Evolutionary conservation across 2,113 vertebrate species (phyloP), one percentile per base, ranked within the genome.

Genomic region (Hylia prasina): DNA sequence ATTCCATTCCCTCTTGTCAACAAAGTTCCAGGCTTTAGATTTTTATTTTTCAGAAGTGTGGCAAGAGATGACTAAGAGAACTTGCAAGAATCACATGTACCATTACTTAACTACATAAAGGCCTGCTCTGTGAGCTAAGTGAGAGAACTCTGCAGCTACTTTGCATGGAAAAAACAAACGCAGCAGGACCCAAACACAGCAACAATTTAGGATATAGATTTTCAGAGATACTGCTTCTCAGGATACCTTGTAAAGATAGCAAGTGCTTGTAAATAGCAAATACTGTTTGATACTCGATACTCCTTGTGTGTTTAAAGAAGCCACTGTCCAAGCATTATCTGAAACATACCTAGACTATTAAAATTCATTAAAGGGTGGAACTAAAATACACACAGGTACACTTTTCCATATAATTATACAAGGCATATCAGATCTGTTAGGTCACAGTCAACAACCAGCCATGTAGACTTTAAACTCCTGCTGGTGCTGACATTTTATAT

Each of bases 51-150:
- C 71, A 68, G 35, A 86, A 80, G 25, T 31, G 40, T 53, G 21
- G 80, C 57, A 93, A 92, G 64, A 95, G 76, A 90, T 95, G 82
- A 95, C 90, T 91, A 95, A 92, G 80, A 77, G 23, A 80, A 93
- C 92, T 83, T 85, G 45, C 69, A 95, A 78, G 64, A 68, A 83
- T 84, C 94, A 94, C 82, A 79, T 24, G 40, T 64, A 56, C 31
- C 40, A 75, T 71, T 92, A 80, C 69, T 61, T 53, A 63, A 92
- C 83, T 86, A 63, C 79, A 54, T 42, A 21, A 90, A 93, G 54
- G 53, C 72, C 77, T 37, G 47, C 40, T 93, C 58, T 51, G 22
- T 63, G 50, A 91, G 24, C n/a, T 24, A 8, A 53, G 33, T 7
- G 30, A 90, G 45, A 72, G 42, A 84, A 85, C n/a, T 70, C 76